These are phyloP conservation scores for Cactoblastis cactorum DNA, from an alignment of 2,888 invertebrate species.

Conservation along the genomic window DNA sequence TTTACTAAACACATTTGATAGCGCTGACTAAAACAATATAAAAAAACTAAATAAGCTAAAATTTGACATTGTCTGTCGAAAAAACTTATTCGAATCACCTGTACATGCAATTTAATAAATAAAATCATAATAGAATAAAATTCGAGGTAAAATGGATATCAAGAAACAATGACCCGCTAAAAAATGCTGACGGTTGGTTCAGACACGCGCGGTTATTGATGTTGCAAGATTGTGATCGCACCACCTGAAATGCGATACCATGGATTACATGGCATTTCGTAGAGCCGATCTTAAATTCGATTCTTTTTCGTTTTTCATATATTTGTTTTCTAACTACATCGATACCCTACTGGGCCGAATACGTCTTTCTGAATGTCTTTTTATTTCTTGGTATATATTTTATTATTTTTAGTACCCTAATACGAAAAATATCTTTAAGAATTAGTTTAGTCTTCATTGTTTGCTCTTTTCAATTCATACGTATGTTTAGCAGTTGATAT, in stretches of 20 bases:
- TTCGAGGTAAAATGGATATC: constrained; percentile 7
- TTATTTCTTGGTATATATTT: too few relatives aligned
- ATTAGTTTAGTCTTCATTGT: too few relatives aligned
- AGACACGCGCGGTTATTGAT: constrained; percentile 38
- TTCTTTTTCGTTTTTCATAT: not conserved
- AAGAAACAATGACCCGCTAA: constrained; percentile 13
- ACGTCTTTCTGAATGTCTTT: too few relatives aligned
- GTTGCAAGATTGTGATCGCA: constrained; percentile 42
- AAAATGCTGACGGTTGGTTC: constrained; percentile 15
- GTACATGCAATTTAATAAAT: not conserved
- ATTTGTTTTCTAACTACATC: not conserved
- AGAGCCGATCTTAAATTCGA: not conserved
- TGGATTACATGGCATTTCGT: constrained; percentile 11
- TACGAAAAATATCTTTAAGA: too few relatives aligned
- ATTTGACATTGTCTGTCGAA: too few relatives aligned
- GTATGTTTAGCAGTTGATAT: too few relatives aligned
- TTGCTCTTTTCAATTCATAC: too few relatives aligned
- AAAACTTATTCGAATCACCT: not conserved
- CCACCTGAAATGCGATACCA: constrained; percentile 38
- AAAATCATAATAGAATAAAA: not conserved
- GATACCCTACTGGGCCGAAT: not conserved
- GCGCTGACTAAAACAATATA: too few relatives aligned
- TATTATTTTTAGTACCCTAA: too few relatives aligned
- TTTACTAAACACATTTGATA: too few relatives aligned
- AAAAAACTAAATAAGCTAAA: too few relatives aligned